Base-by-base conservation (phyloP, 2,888 invertebrate species). In the Leucophenga montana region DNA sequence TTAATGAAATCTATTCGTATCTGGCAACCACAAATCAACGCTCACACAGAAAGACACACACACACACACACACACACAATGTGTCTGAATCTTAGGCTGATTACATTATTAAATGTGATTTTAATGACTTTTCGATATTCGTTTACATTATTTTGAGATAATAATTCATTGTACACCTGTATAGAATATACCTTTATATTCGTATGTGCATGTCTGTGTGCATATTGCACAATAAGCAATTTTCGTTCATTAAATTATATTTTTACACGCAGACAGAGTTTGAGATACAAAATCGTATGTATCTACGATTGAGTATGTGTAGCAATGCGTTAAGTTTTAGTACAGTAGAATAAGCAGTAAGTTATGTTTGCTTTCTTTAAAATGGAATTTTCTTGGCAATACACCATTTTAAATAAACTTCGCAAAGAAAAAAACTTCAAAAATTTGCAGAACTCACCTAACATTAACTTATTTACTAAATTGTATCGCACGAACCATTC, bases 71-170 rank as follows among this genome's bases (percentile, higher is more conserved):
- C 33, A 53, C 11, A 53, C 62, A 67, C 50, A 69, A 16, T 66
- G 33, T 27, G 50, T 54, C 6, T 66, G 39, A 14, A 6, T 59
- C 14, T 18, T 44, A 59, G 59, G 22, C 56, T 66, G 56, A 66
- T 66, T 56, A 66, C 71, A 74, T 71, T 75, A 77, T 80, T 77
- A 82, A 83, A 80, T 80, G 84, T 72, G 80, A 77, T 82, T 83
- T 83, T 82, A 80, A 80, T 80, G 84, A 74, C 78, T 72, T 69
- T 71, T 50, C 67, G 76, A 64, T 71, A 71, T 72, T 73, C 71
- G 66, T 72, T 69, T 50, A 22, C 67, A 46, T 67, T 68, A 65
- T 22, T 27, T 22, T 22, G 18, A 16, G 61, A 68, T 61, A 68
- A 61, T 50, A 44, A 27, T n/a, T 59, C 14, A 48, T 57, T 67